Base-by-base conservation (phyloP, 2,113 vertebrate species). In the Pterocles orientalis region DNA sequence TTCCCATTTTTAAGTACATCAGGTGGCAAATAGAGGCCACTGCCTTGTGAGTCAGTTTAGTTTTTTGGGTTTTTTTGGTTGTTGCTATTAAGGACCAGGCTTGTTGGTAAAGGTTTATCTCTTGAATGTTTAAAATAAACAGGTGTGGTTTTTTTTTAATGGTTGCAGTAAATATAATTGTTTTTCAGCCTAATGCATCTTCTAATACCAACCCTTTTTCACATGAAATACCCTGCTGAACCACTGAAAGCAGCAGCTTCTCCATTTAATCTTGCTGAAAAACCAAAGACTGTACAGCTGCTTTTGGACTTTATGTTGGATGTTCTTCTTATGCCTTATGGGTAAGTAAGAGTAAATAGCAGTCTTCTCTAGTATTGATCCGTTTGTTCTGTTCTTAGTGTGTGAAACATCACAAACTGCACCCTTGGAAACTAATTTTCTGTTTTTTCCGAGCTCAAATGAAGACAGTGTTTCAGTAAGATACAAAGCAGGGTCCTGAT, bases 241-340 rank as follows among this genome's bases (percentile, higher is more conserved):
- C 97, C 98, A 76, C 97, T 98, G 89, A 99, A 99, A 98, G 98
- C 97, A 98, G 98, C 97, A 96, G 97, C 98, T 86, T 98, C 98
- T 96, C 98, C 98, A 0, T 99, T 99, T 98, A 99, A 99, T 97
- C 98, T 99, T 97, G 98, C 98, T 80, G 99, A 99, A 98, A 99
- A 99, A 98, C 99, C 99, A 98, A 99, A 99, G 98, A 99, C 99
- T 62, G 99, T 99, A 91, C 99, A 99, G 92, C 98, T 99, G 94
- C 98, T 99, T 95, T 98, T 99, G 97, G 99, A 99, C 98, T 99
- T 99, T 92, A 99, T 99, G 99, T 98, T 99, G 79, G 99, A 99
- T 95, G 99, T 99, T 94, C 98, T 99, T 89, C 98, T 99, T 93
- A 99, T 99, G 99, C 99, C 99, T 98, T 99, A 99, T 62, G 99